These are phyloP conservation scores for Leptothorax acervorum DNA, from an alignment of 2,888 invertebrate species.

Conservation along the genomic window DNA sequence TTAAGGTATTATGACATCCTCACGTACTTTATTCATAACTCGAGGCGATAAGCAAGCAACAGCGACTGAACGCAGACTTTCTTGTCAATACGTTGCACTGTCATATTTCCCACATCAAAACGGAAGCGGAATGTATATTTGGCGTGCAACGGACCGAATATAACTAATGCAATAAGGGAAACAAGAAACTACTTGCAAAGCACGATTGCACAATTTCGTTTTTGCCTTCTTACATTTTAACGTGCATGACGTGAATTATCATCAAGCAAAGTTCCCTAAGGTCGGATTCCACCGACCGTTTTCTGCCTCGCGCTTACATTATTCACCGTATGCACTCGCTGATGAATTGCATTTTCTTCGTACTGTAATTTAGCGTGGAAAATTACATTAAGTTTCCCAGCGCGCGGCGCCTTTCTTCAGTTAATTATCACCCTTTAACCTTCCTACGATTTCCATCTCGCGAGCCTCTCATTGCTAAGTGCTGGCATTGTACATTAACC, in stretches of 20 bases:
- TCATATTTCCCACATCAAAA: neutral
- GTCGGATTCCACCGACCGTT: neutral
- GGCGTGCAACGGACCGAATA: neutral
- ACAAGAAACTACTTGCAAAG: neutral
- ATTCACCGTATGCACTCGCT: slow-evolving; percentile 30
- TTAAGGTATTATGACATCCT: neutral
- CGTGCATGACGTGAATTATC: slow-evolving; percentile 7
- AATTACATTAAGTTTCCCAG: slow-evolving; percentile 41
- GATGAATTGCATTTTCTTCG: slow-evolving; percentile 39
- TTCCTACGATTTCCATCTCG: slow-evolving; percentile 36
- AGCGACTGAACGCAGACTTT: neutral
- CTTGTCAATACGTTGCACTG: neutral
- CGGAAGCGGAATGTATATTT: neutral
- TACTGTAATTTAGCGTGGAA: slow-evolving; percentile 36
- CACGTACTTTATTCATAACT: neutral
- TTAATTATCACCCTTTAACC: slow-evolving; percentile 38
- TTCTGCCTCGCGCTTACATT: slow-evolving; percentile 2
- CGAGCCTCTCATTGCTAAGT: slow-evolving; percentile 15
- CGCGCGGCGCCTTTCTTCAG: slow-evolving; percentile 3
- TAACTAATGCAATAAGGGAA: neutral
- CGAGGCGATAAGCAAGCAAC: neutral
- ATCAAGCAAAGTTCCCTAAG: slow-evolving; percentile 11
- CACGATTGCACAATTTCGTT: neutral
- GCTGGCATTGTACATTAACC: slow-evolving; percentile 30
- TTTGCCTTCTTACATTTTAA: slow-evolving; percentile 12